Evolutionary conservation across 1,140 invertebrate species (phyloP).

Genomic region (Drosophila hydei): DNA sequence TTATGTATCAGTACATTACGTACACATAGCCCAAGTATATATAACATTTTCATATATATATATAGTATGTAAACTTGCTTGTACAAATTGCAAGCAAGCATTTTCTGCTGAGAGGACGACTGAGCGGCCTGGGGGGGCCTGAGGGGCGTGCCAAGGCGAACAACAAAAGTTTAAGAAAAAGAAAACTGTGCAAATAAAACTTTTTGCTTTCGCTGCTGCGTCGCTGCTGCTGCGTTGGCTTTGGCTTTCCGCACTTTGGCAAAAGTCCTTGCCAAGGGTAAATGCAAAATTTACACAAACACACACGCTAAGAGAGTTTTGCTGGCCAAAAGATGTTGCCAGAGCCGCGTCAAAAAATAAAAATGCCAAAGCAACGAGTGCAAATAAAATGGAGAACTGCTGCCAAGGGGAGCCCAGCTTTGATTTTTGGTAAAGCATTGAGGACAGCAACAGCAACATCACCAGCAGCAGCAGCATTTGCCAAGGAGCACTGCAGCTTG

Average conservation of each 20-base stretch:
- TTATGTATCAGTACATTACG: slow-evolving; percentile 17
- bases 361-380: slow-evolving; percentile 68
- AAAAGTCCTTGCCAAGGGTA: slow-evolving; percentile 82
- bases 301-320: slow-evolving; percentile 36
- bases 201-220: slow-evolving; percentile 68
- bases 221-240: slow-evolving; percentile 44
- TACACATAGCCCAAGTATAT: no score
- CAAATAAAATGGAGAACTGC: slow-evolving; percentile 67
- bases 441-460: background rate
- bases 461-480: no score
- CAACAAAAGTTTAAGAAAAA: slow-evolving; percentile 82
- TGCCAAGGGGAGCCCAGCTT: slow-evolving; percentile 24
- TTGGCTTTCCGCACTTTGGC: slow-evolving; percentile 62
- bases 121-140: background rate
- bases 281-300: slow-evolving; percentile 72
- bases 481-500: slow-evolving; percentile 33
- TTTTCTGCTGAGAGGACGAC: slow-evolving; percentile 42
- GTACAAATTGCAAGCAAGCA: slow-evolving; percentile 79
- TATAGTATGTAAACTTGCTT: slow-evolving; percentile 58
- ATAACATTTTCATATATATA: slow-evolving; percentile 1
- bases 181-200: slow-evolving; percentile 82
- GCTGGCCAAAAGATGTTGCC: slow-evolving; percentile 75
- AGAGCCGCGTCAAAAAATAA: slow-evolving; percentile 50
- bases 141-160: slow-evolving; percentile 12
- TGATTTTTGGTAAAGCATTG: slow-evolving; percentile 30